These are phyloP conservation scores for Enteromius thamalakanensis DNA, from an alignment of 2,797 vertebrate species.

Conservation along the genomic window DNA sequence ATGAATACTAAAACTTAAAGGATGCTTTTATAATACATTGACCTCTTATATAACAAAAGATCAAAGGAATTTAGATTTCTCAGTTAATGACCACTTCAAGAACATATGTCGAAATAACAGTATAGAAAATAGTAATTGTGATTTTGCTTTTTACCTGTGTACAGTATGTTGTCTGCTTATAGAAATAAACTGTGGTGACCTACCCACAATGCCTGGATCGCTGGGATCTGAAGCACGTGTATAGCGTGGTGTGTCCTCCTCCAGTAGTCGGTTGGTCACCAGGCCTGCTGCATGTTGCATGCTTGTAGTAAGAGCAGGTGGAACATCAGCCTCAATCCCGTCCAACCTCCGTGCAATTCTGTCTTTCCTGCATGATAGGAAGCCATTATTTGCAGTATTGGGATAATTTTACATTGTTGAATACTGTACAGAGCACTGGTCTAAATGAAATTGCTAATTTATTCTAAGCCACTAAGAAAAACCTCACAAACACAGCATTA, in stretches of 20 bases:
- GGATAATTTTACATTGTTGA: background rate
- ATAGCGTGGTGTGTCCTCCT: conserved; percentile 93
- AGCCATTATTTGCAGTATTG: background rate
- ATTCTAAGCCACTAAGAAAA: too few species aligned
- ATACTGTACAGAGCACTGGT: background rate
- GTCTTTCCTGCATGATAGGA: conserved; percentile 84
- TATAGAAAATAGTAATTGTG: background rate
- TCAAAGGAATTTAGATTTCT: background rate
- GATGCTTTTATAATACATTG: background rate
- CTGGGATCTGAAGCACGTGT: conserved; percentile 91
- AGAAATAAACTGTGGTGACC: conserved; percentile 39
- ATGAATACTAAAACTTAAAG: background rate
- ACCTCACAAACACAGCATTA: too few species aligned
- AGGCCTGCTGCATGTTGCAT: conserved; percentile 76
- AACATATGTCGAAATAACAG: background rate
- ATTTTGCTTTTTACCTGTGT: background rate
- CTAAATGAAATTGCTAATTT: too few species aligned
- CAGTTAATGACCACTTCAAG: background rate
- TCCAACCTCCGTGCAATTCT: conserved; percentile 94
- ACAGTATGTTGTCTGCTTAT: background rate
- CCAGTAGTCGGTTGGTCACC: conserved; percentile 90
- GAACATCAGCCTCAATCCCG: conserved; percentile 89
- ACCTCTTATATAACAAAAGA: background rate
- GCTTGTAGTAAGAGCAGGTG: conserved; percentile 84
- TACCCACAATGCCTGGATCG: conserved; percentile 86